Evolutionary conservation across 2,888 invertebrate genomes (phyloP), one percentile per base, ranked within the genome.

Genomic region (Antheraea assamensis): DNA sequence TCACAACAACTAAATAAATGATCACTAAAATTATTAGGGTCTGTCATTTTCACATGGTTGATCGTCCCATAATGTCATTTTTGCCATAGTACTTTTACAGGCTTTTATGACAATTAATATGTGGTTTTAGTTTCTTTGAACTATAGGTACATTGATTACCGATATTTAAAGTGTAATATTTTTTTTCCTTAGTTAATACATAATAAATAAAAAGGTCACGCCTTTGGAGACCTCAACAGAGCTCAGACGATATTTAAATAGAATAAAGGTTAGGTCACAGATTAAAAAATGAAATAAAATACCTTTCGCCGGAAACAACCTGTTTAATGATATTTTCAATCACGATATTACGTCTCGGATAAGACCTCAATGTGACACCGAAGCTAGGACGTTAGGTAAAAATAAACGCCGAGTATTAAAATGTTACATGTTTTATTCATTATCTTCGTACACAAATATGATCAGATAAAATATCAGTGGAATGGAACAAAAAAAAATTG

Each of bases 401-500:
- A 70, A 70, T 70, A 73, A 58, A 73, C 31, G 10, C 19, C n/a
- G n/a, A 21, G 68, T 68, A 68, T 42, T 55, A 58, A 71, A 73
- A 73, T 71, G 30, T 71, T 73, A 31, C 42, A 66, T 71, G 71
- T 49, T 71, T 71, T 73, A 71, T 71, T 71, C 74, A 66, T 71
- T 71, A 68, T 71, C 52, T 75, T 76, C n/a, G 72, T 73, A 77
- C 75, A 76, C 73, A 78, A 76, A 79, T 77, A 80, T 75, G 49
- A 77, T 77, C 71, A 74, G 72, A 76, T 78, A 80, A 76, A 80
- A 79, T 78, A 77, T 75, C 77, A 77, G 75, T 10, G 61, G 68
- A 71, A 64, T 75, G 75, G 66, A 76, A 75, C 80, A 83, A 85
- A 64, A 30, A 58, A 58, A 64, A 86, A 76, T 68, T 85, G 83